A percentile compares a stretch with the other conserved stretches of the same genome.
These are phyloP conservation scores for Anthoptus insignis DNA, from an alignment of 2,888 invertebrate species.

Conservation along the genomic window DNA sequence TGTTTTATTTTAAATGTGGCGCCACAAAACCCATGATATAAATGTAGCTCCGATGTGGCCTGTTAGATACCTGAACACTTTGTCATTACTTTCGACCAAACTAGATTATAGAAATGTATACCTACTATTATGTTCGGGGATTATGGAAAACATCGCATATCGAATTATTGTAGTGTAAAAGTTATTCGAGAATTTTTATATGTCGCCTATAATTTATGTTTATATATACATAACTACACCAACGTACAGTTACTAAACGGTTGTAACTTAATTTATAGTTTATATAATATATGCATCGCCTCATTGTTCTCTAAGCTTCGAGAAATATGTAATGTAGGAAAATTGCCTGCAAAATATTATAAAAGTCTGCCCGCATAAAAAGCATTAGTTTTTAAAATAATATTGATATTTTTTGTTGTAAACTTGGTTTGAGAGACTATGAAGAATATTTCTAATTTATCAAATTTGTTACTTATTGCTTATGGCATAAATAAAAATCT, in stretches of 20 bases:
- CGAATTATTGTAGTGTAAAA: conserved; percentile 2
- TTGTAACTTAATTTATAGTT: conserved; percentile 22
- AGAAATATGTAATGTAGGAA: no score
- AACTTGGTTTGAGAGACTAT: no score
- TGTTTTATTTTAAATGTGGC: no score
- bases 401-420: no score
- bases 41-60: no score
- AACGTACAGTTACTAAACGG: conserved; percentile 29
- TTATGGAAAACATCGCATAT: conserved; percentile 7
- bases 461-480: no score
- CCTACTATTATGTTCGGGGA: background rate
- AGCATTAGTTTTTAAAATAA: no score
- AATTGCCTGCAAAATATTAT: no score
- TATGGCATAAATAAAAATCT: no score
- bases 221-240: background rate
- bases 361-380: background rate
- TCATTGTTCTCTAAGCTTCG: background rate
- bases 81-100: background rate
- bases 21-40: no score
- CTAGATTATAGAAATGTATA: background rate
- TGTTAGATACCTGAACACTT: no score
- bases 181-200: background rate
- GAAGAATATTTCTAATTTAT: background rate
- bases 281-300: background rate
- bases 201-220: no score